Evolutionary conservation across 2,888 invertebrate genomes (phyloP), one percentile per base, ranked within the genome.

Genomic region (Netelia virgata): DNA sequence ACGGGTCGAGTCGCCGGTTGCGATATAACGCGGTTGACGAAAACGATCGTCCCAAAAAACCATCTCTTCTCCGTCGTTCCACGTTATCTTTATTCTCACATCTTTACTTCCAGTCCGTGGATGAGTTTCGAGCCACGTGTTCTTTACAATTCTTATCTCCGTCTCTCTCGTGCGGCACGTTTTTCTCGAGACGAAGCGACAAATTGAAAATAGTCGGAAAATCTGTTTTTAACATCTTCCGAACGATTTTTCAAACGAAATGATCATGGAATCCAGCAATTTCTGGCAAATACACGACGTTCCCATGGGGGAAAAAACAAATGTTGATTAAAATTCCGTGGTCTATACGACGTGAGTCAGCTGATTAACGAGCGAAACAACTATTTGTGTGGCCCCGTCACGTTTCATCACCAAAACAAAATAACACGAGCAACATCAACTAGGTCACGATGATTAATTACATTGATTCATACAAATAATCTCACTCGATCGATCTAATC

Each of bases 221-320:
- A 28, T 28, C 28, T 28, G 5, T 5, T 28, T 28, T 28, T 28
- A 28, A 3, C 5, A 28, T 28, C 28, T 28, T 28, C 28, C 28
- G 28, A 28, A 28, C 5, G 28, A 28, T 28, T 28, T 28, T 28
- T 28, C 5, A 5, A 28, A 28, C 5, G 28, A 3, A 1, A 11
- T 6, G 36, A 8, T 23, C 14, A 50, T 66, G 5, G 47, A 55
- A 23, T n/a, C 47, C 16, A 59, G 23, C 18, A 14, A 47, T 16
- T 41, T 57, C 16, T 20, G 23, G 68, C 76, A 59, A 69, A 59
- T 50, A 55, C 18, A 61, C 20, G 41, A 3, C 20, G 14, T 28
- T 3, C 6, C 28, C 2, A 28, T n/a, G n/a, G 5, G 3, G 28
- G 5, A 28, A 28, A 28, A 3, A 28, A 28, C 28, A 28, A 28